Base-by-base conservation (phyloP, 2,797 vertebrate genomes). In the Pagetopsis macropterus region DNA sequence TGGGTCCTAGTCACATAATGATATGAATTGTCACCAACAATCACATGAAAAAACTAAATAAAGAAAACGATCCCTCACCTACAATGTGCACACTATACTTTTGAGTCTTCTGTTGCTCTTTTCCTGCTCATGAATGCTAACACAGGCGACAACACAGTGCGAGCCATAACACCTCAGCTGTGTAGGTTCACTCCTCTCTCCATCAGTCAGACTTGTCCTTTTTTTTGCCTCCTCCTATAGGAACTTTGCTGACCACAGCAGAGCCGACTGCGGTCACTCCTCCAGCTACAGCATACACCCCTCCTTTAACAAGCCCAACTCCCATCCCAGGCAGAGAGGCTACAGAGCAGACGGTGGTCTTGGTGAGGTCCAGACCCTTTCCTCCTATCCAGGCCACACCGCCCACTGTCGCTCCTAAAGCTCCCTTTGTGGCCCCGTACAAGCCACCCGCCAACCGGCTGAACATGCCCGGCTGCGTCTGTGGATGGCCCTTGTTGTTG, bases 131-230 rank as follows among this genome's bases (percentile, higher is more conserved):
- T 46, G 10, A 79, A 75, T 66, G 67, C 61, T 79, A 71, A 76
- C 74, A 82, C 69, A 82, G 70, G 60, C 54, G 76, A 61, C 61
- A 79, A 74, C 68, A 70, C 60, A 72, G 56, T 58, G 75, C 3
- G 40, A 75, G 64, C 48, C 45, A 17, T 43, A 52, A 66, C 33
- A 65, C 57, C 57, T 75, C 64, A 54, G 44, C 50, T 59, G 59
- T 63, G 75, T 68, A n/a, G 2, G 8, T 65, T 81, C 43, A 37
- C 68, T 65, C 33, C 49, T 60, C 7, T 57, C 72, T 52, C 31
- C 52, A 1, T 98, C 95, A 99, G 92, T 99, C 98, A 90, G 97
- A 98, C 89, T 99, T 99, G 94, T 99, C 98, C 87, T 99, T 99
- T 90, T 99, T 99, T 93, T 98, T 99, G 90, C 96, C 92, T 78